Evolutionary conservation across 2,113 vertebrate genomes (phyloP).

Genomic region (Anarhynchus alexandrinus): DNA sequence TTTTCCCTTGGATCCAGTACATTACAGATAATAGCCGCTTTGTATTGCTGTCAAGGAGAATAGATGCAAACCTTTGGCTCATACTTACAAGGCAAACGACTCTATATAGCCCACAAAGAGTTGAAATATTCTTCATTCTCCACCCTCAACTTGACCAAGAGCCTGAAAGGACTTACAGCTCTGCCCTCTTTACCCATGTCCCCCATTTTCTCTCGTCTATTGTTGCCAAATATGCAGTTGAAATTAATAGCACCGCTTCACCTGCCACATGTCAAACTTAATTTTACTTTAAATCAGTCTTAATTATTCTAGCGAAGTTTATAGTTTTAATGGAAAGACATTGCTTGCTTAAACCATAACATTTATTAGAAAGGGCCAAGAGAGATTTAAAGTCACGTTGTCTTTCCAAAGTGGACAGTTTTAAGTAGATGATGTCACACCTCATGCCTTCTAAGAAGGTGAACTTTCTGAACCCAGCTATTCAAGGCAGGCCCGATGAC

Average conservation of each 20-base stretch:
- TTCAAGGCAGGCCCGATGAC: background rate
- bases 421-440: slow-evolving; percentile 11
- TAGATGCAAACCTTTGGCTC: background rate
- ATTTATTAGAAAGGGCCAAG: slow-evolving; percentile 45
- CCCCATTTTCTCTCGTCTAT: slow-evolving; percentile 1
- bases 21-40: background rate
- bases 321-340: slow-evolving; percentile 70
- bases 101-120: background rate
- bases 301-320: slow-evolving; percentile 67
- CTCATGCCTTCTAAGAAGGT: background rate
- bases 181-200: background rate
- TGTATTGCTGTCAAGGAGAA: background rate
- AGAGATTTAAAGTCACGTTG: slow-evolving; percentile 62
- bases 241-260: slow-evolving; percentile 38
- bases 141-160: slow-evolving; percentile 41
- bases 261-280: slow-evolving; percentile 64
- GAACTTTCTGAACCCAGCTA: background rate
- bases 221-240: slow-evolving; percentile 30
- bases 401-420: background rate
- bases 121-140: slow-evolving; percentile 31
- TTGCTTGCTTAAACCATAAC: slow-evolving; percentile 52
- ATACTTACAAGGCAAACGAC: background rate
- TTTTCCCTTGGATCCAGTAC: background rate
- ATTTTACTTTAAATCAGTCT: slow-evolving; percentile 71
- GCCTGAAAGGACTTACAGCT: slow-evolving; percentile 1